phyloP scores from a whole-genome alignment of 1,140 invertebrate genomes.

The Pseudachorutes palmiensis region DNA sequence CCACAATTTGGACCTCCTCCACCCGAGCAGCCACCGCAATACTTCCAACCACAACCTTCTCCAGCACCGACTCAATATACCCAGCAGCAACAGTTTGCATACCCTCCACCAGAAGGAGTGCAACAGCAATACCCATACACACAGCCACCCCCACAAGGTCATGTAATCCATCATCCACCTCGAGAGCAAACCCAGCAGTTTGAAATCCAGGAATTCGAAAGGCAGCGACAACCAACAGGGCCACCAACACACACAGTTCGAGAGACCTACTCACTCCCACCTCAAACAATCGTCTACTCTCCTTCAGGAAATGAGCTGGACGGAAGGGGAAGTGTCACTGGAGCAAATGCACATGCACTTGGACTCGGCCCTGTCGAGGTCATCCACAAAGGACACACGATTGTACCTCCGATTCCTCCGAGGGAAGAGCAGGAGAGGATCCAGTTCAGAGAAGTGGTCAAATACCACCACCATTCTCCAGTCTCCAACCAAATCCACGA shows the following conservation, averaged over 20 bases:
- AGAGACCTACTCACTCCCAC: not conserved
- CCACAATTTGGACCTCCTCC: too few species aligned
- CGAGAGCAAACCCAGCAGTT: too few species aligned
- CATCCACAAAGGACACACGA: not conserved
- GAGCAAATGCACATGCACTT: not conserved
- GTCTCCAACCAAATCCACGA: too few species aligned
- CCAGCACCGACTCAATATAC: too few species aligned
- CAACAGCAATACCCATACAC: too few species aligned
- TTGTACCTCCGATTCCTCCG: not conserved
- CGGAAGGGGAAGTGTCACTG: too few species aligned
- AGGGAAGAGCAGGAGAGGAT: not conserved
- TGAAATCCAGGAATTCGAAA: too few species aligned
- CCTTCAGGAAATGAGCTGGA: not conserved
- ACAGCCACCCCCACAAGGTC: not conserved
- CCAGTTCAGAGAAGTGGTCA: not conserved
- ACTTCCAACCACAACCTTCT: too few species aligned
- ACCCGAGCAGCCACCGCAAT: too few species aligned
- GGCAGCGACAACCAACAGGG: not conserved
- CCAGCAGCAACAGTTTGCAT: too few species aligned
- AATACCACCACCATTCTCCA: not conserved
- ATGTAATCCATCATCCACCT: not conserved
- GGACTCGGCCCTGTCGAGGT: not conserved
- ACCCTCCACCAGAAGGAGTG: too few species aligned
- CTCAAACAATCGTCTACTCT: not conserved
- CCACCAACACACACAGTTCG: not conserved